Evolutionary conservation across 2,888 invertebrate species (phyloP).

Genomic region (Neoitamus cyanurus): DNA sequence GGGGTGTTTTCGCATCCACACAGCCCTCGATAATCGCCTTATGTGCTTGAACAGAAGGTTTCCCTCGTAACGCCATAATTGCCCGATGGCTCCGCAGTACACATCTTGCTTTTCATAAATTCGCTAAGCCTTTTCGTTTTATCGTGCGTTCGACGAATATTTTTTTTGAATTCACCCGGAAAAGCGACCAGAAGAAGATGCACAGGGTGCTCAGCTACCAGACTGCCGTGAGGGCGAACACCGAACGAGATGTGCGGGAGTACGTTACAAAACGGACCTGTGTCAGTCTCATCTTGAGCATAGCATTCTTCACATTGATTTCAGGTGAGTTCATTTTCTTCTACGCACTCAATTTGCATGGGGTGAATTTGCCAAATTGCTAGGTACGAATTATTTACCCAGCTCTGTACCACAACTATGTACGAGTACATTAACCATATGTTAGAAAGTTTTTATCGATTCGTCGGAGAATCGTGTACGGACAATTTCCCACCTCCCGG

Average conservation of each 20-base stretch:
- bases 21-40: not conserved
- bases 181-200: constrained; percentile 56
- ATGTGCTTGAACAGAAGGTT: constrained; percentile 28
- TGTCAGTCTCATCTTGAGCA: constrained; percentile 62
- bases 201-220: constrained; percentile 66
- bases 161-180: not conserved
- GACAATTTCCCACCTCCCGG: not conserved
- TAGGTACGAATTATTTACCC: not conserved
- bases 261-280: constrained; percentile 65
- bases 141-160: not conserved
- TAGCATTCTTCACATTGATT: constrained; percentile 65
- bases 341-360: not conserved
- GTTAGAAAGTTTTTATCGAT: not conserved
- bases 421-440: not conserved
- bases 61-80: constrained; percentile 3
- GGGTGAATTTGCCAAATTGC: not conserved
- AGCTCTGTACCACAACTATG: not conserved
- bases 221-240: constrained; percentile 64
- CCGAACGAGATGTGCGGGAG: constrained; percentile 63
- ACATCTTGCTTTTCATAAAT: constrained; percentile 3
- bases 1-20: not conserved
- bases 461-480: not conserved
- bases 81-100: constrained; percentile 11
- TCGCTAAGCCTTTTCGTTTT: not conserved
- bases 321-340: constrained; percentile 58